phyloP scores from a whole-genome alignment of 2,797 vertebrate species.

The Staurois parvus region DNA sequence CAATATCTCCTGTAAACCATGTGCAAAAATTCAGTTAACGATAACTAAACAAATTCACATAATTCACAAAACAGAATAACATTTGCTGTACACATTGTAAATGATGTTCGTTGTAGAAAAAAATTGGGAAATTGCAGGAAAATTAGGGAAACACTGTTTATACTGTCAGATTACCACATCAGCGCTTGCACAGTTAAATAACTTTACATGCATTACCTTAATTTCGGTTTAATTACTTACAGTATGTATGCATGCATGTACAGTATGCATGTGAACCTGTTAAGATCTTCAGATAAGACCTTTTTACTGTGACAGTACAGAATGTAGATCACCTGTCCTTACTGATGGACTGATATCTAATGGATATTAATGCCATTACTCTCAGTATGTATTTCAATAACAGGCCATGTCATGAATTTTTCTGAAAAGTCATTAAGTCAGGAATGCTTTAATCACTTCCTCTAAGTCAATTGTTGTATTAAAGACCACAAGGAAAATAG shows the following conservation, averaged over 20 bases:
- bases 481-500: slow-evolving; percentile 27
- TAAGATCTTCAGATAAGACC: neutral
- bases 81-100: neutral
- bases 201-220: neutral
- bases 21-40: no score
- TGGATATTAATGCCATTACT: neutral
- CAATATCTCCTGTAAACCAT: no score
- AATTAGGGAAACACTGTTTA: neutral
- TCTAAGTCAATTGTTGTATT: slow-evolving; percentile 19
- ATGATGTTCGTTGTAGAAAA: neutral
- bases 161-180: neutral
- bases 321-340: neutral
- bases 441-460: slow-evolving; percentile 23
- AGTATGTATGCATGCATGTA: neutral
- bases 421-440: slow-evolving; percentile 7
- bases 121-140: no score
- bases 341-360: neutral
- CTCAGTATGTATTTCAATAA: neutral
- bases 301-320: neutral
- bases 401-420: slow-evolving; percentile 11
- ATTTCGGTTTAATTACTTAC: neutral
- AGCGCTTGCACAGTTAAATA: neutral
- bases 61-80: neutral
- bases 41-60: neutral
- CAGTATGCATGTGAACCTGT: neutral